Conservation (phyloP, 2,113 vertebrate genomes). For the Herpetotheres cachinnans region DNA sequence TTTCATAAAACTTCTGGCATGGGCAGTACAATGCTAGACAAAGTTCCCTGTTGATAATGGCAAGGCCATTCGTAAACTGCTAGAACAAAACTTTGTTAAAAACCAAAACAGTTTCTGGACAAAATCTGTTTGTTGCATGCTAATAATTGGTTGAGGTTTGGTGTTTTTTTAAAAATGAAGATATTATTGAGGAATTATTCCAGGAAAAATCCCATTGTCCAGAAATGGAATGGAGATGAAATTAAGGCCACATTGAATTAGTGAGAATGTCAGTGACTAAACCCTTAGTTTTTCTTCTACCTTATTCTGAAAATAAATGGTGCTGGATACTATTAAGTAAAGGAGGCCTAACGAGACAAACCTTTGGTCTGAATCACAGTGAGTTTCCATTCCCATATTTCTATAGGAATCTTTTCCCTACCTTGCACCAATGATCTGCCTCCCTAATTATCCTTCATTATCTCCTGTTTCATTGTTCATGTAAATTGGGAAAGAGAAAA, state of each 20-base stretch:
- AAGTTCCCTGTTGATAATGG: not conserved
- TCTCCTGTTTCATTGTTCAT: not conserved
- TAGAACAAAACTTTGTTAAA: not conserved
- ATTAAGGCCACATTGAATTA: not conserved
- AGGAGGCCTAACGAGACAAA: not conserved
- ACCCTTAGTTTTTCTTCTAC: not conserved
- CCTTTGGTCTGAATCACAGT: not conserved
- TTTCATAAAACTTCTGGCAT: not conserved
- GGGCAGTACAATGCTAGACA: not conserved
- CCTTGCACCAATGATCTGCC: not conserved
- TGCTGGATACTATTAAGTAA: not conserved
- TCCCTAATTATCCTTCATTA: not conserved
- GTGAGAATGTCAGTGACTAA: not conserved
- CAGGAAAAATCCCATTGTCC: not conserved
- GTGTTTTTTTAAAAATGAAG: not conserved
- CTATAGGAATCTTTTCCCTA: not conserved
- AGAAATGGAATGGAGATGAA: not conserved
- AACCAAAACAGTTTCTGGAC: not conserved
- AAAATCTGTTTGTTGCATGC: not conserved
- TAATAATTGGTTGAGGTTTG: not conserved
- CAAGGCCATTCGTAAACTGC: not conserved
- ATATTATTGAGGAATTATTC: not conserved
- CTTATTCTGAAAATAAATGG: not conserved
- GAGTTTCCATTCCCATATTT: not conserved
- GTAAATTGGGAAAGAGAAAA: not conserved